These are phyloP conservation scores for Heterodera schachtii DNA, from an alignment of 1,140 invertebrate species.

Conservation along the genomic window DNA sequence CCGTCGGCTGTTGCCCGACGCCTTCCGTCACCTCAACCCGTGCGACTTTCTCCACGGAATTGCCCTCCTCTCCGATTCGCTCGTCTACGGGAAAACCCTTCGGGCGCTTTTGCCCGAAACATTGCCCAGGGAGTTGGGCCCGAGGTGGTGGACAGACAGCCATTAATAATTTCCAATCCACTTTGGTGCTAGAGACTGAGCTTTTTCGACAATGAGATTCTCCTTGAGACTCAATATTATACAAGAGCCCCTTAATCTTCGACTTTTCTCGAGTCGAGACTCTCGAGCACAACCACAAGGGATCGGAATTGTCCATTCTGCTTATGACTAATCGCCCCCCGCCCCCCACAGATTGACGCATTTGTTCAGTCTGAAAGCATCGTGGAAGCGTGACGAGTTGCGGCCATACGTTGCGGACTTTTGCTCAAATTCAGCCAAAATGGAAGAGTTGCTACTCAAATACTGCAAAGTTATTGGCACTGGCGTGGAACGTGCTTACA, in stretches of 20 bases:
- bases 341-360: neutral
- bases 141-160: neutral
- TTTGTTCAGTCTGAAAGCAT: conserved; percentile 1
- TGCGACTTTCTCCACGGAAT: neutral
- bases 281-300: no score
- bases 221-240: no score
- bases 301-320: neutral
- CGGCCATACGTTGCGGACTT: conserved; percentile 12
- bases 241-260: no score
- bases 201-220: neutral
- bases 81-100: conserved; percentile 7
- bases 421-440: conserved; percentile 12
- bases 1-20: neutral
- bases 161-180: neutral
- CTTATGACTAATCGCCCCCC: neutral
- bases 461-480: conserved; percentile 17
- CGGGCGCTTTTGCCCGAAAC: neutral
- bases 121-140: neutral
- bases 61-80: neutral
- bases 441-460: conserved; percentile 15
- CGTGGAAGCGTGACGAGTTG: conserved; percentile 12
- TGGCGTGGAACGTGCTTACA: conserved; percentile 2
- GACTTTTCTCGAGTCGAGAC: no score
- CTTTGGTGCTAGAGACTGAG: no score
- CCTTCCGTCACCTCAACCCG: neutral